A percentile compares a stretch with the other conserved stretches of the same genome.
Conservation (phyloP, 2,113 vertebrate genomes). For the Gymnorhina tibicen region DNA sequence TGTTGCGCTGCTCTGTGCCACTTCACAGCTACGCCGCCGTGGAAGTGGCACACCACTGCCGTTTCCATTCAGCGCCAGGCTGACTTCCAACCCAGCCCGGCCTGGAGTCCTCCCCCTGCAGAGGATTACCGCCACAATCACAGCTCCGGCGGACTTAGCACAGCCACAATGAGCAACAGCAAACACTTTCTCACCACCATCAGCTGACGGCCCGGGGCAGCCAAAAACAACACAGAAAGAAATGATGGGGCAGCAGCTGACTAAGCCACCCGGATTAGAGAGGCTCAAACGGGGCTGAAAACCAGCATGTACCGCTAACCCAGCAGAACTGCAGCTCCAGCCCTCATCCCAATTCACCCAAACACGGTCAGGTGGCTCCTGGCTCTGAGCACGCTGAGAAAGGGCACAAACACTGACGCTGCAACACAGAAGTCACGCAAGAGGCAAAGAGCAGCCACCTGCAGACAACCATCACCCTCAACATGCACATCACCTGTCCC, state of each 20-base stretch:
- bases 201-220: background rate
- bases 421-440: background rate
- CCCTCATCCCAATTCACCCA: background rate
- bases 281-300: background rate
- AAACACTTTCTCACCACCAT: background rate
- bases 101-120: background rate
- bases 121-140: constrained; percentile 29
- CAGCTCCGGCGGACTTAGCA: background rate
- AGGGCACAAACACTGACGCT: background rate
- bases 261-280: constrained; percentile 2
- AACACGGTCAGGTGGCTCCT: background rate
- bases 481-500: fast-evolving
- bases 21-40: fast-evolving
- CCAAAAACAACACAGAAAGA: background rate
- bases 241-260: constrained; percentile 21
- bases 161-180: background rate
- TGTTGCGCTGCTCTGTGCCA: background rate
- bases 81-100: background rate
- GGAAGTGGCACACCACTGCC: background rate
- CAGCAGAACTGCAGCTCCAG: constrained; percentile 15
- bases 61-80: background rate
- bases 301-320: background rate
- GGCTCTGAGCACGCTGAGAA: fast-evolving
- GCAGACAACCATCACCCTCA: no score
- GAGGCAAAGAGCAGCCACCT: background rate